Conservation (phyloP, 2,888 invertebrate genomes). For the Cecidostiba fungosa region DNA sequence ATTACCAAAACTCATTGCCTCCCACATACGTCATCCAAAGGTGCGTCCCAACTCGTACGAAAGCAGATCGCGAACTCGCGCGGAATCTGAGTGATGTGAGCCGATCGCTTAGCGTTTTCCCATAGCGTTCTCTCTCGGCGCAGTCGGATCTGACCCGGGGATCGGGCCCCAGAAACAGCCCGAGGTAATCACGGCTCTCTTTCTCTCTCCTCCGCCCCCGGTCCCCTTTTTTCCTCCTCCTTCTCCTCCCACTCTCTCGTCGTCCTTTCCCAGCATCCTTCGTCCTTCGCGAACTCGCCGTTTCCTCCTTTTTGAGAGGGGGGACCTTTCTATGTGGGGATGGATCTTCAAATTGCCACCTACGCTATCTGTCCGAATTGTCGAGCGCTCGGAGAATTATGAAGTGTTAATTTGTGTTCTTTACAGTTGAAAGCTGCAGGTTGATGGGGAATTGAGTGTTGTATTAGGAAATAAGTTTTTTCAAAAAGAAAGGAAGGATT, state of each 20-base stretch:
- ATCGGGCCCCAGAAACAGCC: constrained; percentile 77
- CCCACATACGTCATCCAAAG: constrained; percentile 6
- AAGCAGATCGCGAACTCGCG: constrained; percentile 68
- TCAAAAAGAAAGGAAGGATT: too few relatives aligned
- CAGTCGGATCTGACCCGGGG: constrained; percentile 78
- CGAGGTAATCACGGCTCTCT: constrained; percentile 77
- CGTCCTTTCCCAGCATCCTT: constrained; percentile 32
- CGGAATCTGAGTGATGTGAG: constrained; percentile 79
- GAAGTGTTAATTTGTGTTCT: constrained; percentile 23
- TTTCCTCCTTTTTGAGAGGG: neutral
- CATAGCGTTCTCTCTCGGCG: constrained; percentile 72
- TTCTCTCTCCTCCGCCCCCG: constrained; percentile 62
- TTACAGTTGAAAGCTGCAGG: neutral
- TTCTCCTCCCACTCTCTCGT: constrained; percentile 38
- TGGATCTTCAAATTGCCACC: constrained; percentile 14
- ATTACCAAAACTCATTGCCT: neutral
- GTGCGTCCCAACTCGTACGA: constrained; percentile 52
- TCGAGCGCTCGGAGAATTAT: neutral
- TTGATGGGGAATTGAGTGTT: neutral
- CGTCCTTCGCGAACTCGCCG: constrained; percentile 39
- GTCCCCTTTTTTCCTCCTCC: constrained; percentile 52
- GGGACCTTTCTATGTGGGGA: neutral
- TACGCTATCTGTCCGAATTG: constrained; percentile 12
- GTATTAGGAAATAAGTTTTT: too few relatives aligned
- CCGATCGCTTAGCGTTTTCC: constrained; percentile 80